Evolutionary conservation across 2,797 vertebrate genomes (phyloP), one percentile per base, ranked within the genome.

Genomic region (Rachycentron canadum): DNA sequence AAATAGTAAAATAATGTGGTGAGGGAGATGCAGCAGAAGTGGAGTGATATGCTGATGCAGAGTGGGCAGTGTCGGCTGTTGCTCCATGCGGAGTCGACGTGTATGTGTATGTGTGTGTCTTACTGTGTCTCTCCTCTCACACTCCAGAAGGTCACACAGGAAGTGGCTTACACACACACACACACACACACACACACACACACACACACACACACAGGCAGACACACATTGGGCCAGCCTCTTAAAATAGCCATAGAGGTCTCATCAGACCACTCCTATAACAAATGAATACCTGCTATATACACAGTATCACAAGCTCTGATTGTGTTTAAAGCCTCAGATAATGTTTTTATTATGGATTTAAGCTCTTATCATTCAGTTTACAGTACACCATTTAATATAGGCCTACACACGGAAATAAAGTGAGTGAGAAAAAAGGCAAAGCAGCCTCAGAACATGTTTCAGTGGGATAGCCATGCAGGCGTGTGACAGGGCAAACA

Each of bases 121-220:
- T 53, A 82, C 90, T 89, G 90, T 85, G 86, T 86, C 80, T 86
- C 80, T 90, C 78, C 85, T 88, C 91, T 93, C 88, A 90, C 91
- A 89, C 86, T 91, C 86, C 91, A 92, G 92, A 93, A 92, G 92
- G 92, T 94, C 92, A 93, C 89, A 79, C 91, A 93, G 90, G 86
- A 91, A 92, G 91, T 88, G 86, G 90, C 81, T 82, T 49, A 8
- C 64, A 53, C 84, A 88, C 72, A 81, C 21, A 41, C 78, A 64
- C 67, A 65, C 72, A 59, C 61, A 69, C 84, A 62, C 47, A 53
- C 5, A 13, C 72, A 62, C 38, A 62, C 68, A 69, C 69, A 68
- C 61, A 76, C n/a, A n/a, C n/a, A n/a, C n/a, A n/a, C n/a, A n/a
- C n/a, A 69, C 84, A 62, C 43, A 52, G 11, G 23, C 71, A 62